These are phyloP conservation scores for Thamnophis elegans DNA, from an alignment of 2,797 vertebrate species.

Conservation along the genomic window DNA sequence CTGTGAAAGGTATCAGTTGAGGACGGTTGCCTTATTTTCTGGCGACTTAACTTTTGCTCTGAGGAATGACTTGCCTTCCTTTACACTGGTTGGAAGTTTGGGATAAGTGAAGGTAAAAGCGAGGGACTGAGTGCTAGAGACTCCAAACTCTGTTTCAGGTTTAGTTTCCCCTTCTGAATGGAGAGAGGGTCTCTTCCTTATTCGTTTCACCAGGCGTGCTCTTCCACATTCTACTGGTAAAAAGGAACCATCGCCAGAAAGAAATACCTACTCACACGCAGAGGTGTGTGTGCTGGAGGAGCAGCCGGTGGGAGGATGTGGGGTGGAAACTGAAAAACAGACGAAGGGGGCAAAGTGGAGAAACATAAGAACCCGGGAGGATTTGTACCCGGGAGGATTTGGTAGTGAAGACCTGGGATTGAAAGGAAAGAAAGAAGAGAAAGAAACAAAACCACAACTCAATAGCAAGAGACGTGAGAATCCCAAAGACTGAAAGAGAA, in stretches of 20 bases:
- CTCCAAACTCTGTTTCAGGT: background rate
- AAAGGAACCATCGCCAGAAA: background rate
- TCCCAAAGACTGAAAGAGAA: background rate
- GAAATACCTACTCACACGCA: background rate
- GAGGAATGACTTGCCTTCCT: background rate
- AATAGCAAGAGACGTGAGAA: background rate
- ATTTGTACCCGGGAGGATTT: background rate
- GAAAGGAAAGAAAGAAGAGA: background rate
- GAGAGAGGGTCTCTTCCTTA: background rate
- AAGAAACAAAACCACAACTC: background rate
- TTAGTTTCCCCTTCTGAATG: background rate
- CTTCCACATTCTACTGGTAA: constrained; percentile 21
- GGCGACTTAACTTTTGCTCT: background rate
- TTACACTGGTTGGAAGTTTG: background rate
- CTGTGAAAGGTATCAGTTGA: background rate
- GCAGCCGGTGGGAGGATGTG: no score
- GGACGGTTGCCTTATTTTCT: background rate
- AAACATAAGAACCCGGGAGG: background rate
- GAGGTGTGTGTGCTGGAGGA: background rate
- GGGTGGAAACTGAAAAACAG: background rate
- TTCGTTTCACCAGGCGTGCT: background rate
- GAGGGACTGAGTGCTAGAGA: background rate
- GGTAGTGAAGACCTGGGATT: background rate
- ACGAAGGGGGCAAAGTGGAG: background rate
- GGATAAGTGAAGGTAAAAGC: background rate